Conservation (phyloP, 2,113 vertebrate species). For the Archilochus colubris region DNA sequence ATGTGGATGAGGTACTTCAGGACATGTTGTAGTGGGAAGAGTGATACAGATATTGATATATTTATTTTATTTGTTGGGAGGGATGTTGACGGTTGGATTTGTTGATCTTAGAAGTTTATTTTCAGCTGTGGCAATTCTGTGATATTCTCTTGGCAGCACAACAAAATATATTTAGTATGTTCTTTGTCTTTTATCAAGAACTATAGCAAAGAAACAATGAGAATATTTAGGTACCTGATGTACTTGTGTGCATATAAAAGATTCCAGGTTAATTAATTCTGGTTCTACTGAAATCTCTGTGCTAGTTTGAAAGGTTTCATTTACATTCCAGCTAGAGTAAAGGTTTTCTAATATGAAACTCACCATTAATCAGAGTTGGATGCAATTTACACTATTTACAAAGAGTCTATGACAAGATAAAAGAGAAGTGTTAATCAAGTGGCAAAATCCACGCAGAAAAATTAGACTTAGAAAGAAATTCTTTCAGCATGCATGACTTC, state of each 20-base stretch:
- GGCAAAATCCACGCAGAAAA: constrained; percentile 49
- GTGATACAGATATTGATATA: no score
- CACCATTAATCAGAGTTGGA: constrained; percentile 40
- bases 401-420: constrained; percentile 58
- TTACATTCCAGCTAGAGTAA: constrained; percentile 2
- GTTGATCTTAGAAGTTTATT: no score
- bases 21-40: no score
- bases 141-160: background rate
- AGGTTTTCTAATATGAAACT: constrained; percentile 31
- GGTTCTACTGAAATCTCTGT: background rate
- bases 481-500: constrained; percentile 60
- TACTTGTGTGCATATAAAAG: background rate
- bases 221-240: background rate
- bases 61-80: no score
- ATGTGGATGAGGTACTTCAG: no score
- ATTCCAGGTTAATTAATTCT: constrained; percentile 4
- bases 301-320: constrained; percentile 12
- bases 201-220: background rate
- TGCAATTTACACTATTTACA: constrained; percentile 49
- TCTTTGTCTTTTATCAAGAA: background rate
- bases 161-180: background rate
- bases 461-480: constrained; percentile 57
- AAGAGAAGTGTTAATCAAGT: constrained; percentile 55
- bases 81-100: no score
- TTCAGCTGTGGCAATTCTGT: no score